These are phyloP conservation scores for Odontamblyopus rebecca DNA, from an alignment of 2,797 vertebrate species.

Conservation along the genomic window DNA sequence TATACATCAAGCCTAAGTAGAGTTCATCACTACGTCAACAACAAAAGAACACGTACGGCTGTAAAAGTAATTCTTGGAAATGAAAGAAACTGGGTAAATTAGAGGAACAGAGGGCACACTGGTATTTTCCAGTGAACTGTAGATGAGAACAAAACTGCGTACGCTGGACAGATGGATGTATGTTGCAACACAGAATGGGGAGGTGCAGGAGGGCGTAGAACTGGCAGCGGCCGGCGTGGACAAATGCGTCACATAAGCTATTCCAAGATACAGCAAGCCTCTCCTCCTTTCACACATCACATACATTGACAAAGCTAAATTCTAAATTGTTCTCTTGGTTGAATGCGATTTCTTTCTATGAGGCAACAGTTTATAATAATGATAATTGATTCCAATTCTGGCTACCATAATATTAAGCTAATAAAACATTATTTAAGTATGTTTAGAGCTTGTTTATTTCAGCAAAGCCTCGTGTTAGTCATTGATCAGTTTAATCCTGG, in stretches of 20 bases:
- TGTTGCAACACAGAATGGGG: constrained; percentile 64
- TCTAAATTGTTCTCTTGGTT: background rate
- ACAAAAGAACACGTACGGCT: background rate
- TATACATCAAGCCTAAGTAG: background rate
- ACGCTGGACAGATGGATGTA: constrained; percentile 70
- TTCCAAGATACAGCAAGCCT: constrained; percentile 66
- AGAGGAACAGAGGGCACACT: constrained; percentile 6
- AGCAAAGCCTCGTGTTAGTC: too few relatives aligned
- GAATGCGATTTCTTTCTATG: background rate
- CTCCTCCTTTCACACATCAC: constrained; percentile 12
- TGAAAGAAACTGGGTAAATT: constrained; percentile 21
- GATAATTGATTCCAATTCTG: background rate
- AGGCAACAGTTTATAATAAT: background rate
- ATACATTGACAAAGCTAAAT: background rate
- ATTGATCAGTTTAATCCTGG: background rate
- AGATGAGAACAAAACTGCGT: constrained; percentile 9
- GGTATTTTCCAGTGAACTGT: constrained; percentile 41
- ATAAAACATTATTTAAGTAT: background rate
- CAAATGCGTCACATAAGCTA: constrained; percentile 71
- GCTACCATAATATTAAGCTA: too few relatives aligned
- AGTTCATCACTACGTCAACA: background rate
- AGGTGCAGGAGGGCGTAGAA: constrained; percentile 63
- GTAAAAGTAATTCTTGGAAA: constrained; percentile 20
- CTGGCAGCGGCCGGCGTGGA: constrained; percentile 58
- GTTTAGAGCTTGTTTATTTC: background rate